Base-by-base conservation (phyloP, 2,888 invertebrate genomes). In the Nemapogon koenigi region DNA sequence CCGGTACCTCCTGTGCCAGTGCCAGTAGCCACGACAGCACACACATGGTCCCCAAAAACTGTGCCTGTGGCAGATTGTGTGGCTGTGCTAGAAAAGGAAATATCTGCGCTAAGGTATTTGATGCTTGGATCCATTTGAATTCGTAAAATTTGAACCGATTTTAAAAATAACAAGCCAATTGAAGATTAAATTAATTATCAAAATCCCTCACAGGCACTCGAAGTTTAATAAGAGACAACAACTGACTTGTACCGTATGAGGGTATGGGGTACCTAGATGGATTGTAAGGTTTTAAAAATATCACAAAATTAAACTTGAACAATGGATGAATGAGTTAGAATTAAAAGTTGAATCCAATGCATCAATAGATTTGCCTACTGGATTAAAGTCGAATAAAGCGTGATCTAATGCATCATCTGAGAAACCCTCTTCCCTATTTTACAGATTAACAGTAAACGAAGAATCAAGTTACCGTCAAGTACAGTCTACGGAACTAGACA, bases 51-150 rank as follows among this genome's bases (percentile, higher is more conserved):
- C 1, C 69, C 75, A 1, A 46, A 49, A 3, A 42, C 57, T 1
- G 46, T 53, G 0, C 57, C 66, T 0, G 46, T 75, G 2, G 70
- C 72, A 10, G 68, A 69, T 46, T 72, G 75, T 41, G 60, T 78
- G 31, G 57, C 65, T 0, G 72, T 59, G 33, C 50, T 78, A 13
- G 76, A 78, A 49, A 76, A 71, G 39, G 78, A 78, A 48, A 60
- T 78, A 8, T 53, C 70, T 38, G 56, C 56, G 38, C 68, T 78
- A 42, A 76, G 70, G 76, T 78, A 48, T 53, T 60, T 30, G 10
- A 7, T 22, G 4, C 10, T 22, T 7, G 22, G 22, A 22, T 22
- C 10, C 22, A 22, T 6, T 22, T 22, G 10, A 10, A 7, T n/a
- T n/a, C n/a, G n/a, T n/a, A n/a, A n/a, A n/a, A n/a, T n/a, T n/a